Conservation (phyloP, 2,797 vertebrate genomes). For the Cossypha polioptera region DNA sequence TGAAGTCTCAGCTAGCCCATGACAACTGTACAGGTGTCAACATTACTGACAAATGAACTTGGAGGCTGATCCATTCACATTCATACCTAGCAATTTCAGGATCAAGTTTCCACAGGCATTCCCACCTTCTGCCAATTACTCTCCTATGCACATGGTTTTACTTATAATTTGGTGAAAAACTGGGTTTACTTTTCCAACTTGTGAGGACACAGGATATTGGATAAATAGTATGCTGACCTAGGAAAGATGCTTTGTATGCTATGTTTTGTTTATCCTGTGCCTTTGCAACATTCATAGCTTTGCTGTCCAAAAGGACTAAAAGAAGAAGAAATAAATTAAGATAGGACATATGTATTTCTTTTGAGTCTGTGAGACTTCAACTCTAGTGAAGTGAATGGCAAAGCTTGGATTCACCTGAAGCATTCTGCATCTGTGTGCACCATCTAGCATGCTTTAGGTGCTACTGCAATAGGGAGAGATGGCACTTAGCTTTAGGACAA, state of each 20-base stretch:
- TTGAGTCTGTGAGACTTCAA: not conserved
- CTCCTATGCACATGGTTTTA: not conserved
- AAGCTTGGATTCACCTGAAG: not conserved
- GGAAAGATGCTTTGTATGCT: not conserved
- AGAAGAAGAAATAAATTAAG: not conserved
- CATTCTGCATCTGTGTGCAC: not conserved
- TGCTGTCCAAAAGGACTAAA: not conserved
- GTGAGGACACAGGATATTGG: not conserved
- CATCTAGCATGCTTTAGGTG: not conserved
- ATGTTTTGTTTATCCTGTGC: not conserved
- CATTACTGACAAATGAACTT: conserved; percentile 2
- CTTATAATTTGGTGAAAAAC: not conserved
- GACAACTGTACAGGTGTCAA: conserved; percentile 59
- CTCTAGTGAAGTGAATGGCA: not conserved
- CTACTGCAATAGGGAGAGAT: not conserved
- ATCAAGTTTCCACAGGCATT: conserved; percentile 26
- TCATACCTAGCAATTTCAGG: not conserved
- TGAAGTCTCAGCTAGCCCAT: conserved; percentile 6
- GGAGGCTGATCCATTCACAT: not conserved
- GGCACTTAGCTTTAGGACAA: not conserved
- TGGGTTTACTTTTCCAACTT: not conserved
- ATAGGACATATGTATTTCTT: not conserved
- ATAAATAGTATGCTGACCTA: not conserved
- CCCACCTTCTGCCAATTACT: not conserved
- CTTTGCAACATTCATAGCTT: not conserved